Evolutionary conservation across 2,797 vertebrate species (phyloP).

Genomic region (Enteromius fasciolatus): DNA sequence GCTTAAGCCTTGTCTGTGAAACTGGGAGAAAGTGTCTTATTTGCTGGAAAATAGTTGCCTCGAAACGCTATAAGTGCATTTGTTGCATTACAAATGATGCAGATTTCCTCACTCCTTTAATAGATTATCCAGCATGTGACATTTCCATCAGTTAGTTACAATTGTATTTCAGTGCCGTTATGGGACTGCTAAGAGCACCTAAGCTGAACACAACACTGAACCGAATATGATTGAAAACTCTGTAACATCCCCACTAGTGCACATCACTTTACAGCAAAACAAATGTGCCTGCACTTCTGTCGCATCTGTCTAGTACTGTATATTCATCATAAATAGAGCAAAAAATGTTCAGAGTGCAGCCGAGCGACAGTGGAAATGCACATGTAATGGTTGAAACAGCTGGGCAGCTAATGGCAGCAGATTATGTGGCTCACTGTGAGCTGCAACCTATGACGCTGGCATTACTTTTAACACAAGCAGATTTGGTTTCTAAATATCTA

Average conservation of each 20-base stretch:
- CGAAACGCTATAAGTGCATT: not conserved
- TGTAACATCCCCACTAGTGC: conserved; percentile 28
- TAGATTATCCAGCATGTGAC: conserved; percentile 1
- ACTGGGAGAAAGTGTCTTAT: not conserved
- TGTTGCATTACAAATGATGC: conserved; percentile 11
- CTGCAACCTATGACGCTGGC: not conserved
- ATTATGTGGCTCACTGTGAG: conserved; percentile 18
- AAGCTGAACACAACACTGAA: conserved; percentile 16
- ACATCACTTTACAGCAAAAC: conserved; percentile 42
- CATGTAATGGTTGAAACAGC: conserved; percentile 25
- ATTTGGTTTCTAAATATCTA: not conserved
- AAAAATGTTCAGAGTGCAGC: conserved; percentile 10
- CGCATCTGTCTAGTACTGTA: conserved; percentile 25
- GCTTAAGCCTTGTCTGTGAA: too few relatives aligned
- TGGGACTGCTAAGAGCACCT: conserved; percentile 23
- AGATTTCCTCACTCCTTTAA: conserved; percentile 4
- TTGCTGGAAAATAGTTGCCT: conserved; percentile 4
- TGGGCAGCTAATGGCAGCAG: conserved; percentile 33
- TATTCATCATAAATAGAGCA: conserved; percentile 38
- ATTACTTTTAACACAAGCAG: not conserved
- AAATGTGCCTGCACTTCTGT: conserved; percentile 16
- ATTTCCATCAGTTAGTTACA: conserved; percentile 16
- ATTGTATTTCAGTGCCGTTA: not conserved
- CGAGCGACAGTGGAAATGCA: conserved; percentile 6
- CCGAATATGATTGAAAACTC: conserved; percentile 31